Evolutionary conservation across 2,113 vertebrate genomes (phyloP), one percentile per base, ranked within the genome.

Genomic region (Sus scrofa): DNA sequence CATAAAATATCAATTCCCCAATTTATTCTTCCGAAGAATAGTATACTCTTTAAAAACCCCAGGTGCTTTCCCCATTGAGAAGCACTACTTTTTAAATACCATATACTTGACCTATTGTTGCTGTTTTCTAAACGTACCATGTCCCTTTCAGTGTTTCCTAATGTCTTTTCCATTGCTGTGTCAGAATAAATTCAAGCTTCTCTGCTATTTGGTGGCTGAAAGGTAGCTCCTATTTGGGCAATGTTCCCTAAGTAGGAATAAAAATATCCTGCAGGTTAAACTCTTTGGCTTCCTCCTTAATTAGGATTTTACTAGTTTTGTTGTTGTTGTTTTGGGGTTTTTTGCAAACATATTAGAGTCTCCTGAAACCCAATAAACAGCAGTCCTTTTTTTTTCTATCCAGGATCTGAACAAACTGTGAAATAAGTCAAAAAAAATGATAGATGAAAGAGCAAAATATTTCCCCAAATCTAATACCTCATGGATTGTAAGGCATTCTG

Each of bases 181-280:
- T 26, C 20, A 78, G 85, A 89, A 85, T 83, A 75, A 75, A 86
- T 68, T 65, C 73, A 96, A 75, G 10, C 19, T 75, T 26, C 73
- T n/a, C 16, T 74, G n/a, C 18, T 88, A 30, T 24, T 34, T 79
- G 5, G 50, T 39, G 7, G 30, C 26, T 52, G 16, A 62, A 77
- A 85, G 86, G 7, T 44, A 86, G 19, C 39, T 91, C 37, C 32
- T 44, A 44, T 7, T 82, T 83, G 16, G 14, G 2, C 19, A 52
- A 20, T 70, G 22, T 67, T 90, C 65, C 81, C 50, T 60, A 13
- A 3, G 8, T 79, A 74, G 4, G 37, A 71, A 74, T 37, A 58
- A 81, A 89, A 93, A 78, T 73, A 67, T 44, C 22, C 19, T 70
- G 3, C 39, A 86, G 13, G 19, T 67, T 83, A 94, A 86, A 83